Evolutionary conservation across 2,888 invertebrate genomes (phyloP), one percentile per base, ranked within the genome.

Genomic region (Tanypteryx hageni): DNA sequence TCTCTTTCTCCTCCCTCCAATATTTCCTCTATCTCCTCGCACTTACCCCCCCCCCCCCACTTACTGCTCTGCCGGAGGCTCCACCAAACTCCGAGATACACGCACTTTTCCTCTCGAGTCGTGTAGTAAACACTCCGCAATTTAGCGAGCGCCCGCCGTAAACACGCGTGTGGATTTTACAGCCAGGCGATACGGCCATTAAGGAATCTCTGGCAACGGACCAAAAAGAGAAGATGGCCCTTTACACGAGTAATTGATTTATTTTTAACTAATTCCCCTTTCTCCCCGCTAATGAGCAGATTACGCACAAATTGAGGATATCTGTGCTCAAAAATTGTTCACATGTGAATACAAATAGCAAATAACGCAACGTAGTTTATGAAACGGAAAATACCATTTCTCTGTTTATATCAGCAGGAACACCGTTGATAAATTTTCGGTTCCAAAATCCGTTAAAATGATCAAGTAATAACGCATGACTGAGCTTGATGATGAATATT

Each of bases 81-180:
- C 16, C 31, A 31, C 59, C 59, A 61, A 86, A 86, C 86, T 61
- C 61, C 86, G 86, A 61, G 61, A 86, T 86, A 59, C 59, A 61
- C 86, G 61, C 86, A 61, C 86, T 86, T 86, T 61, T 86, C 61
- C 86, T 61, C 86, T 86, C 86, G 31, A 31, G 61, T 86, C 86
- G 61, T 61, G 61, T 86, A 61, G 86, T 86, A 86, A 86, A 86
- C 86, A 86, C 83, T 83, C 27, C 61, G 61, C 86, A 61, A 86
- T 86, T 61, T 59, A 86, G 61, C 59, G 31, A 86, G 61, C 86
- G 27, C 27, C 86, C 22, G 86, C 31, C 86, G 86, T 86, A 86
- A 86, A 86, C 86, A 86, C 86, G 86, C 61, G 31, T 16, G 86
- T 61, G 86, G 61, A 86, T 86, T 86, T 86, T 86, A 86, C 59